Base-by-base conservation (phyloP, 1,140 invertebrate genomes). In the Drosophila pseudoobscura region DNA sequence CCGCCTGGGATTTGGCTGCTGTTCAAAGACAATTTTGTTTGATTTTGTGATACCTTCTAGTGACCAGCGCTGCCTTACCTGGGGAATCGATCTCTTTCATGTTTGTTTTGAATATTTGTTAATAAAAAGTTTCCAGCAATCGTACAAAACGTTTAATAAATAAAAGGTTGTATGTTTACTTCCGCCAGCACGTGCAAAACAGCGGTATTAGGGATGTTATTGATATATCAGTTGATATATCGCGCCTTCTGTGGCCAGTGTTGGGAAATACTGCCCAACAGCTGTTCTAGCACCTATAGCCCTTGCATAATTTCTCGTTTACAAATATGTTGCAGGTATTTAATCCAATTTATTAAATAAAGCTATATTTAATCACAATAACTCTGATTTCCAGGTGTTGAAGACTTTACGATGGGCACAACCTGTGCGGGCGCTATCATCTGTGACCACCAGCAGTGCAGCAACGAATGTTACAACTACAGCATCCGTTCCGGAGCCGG, bases 401-500 rank as follows among this genome's bases (percentile, higher is more conserved):
- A 87, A 51, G 47, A 62, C 51, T 26, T 43, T 85, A 13, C 78
- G 84, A 4, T 41, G 47, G 47, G 11, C 49, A 1, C 83, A 76
- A 51, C 53, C 75, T 13, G 41, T 45, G 11, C 68, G 84, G 22
- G 60, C 82, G 6, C 59, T 60, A 6, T 83, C 85, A 6, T 35
- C 70, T 0, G 39, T 84, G 0, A 68, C 65, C 51, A 71, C 41
- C 24, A 52, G 26, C 20, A 22, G 24, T 2, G 2, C 51, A 35
- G 31, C 53, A 17, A 2, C 45, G 6, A 49, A 26, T 39, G 43
- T 43, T 20, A 31, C 29, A 43, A 47, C 63, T 7, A 26, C 26
- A 6, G 20, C 69, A 45, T 11, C 69, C 15, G 44, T 53, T 13
- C 22, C 69, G 11, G 78, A 89, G 22, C 72, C 73, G 11, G 97